These are phyloP conservation scores for Choreutis nemorana DNA, from an alignment of 2,888 invertebrate genomes.

Conservation along the genomic window DNA sequence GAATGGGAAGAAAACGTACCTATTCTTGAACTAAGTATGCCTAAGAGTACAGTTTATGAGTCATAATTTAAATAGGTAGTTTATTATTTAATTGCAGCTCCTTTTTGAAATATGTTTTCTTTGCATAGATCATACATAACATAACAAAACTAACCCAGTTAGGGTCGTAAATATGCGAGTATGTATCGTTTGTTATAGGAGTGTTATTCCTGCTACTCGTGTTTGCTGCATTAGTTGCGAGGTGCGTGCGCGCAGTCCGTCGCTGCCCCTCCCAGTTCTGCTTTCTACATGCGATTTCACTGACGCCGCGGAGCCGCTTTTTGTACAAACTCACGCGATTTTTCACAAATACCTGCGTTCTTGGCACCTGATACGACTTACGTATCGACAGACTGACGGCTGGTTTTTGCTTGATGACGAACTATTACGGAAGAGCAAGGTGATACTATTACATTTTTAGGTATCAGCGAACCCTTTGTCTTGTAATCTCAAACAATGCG, in stretches of 20 bases:
- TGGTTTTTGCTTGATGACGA: slow-evolving; percentile 10
- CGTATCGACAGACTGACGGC: slow-evolving; percentile 7
- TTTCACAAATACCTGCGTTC: slow-evolving; percentile 38
- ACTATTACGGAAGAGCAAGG: slow-evolving; percentile 9
- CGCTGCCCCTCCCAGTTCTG: slow-evolving; percentile 52
- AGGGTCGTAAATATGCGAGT: no score
- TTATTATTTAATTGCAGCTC: no score
- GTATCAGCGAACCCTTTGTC: slow-evolving; percentile 5
- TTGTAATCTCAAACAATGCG: slow-evolving; percentile 4
- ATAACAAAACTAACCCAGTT: no score
- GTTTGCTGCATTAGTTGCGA: slow-evolving; percentile 24
- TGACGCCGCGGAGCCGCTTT: slow-evolving; percentile 29
- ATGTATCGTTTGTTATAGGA: no score
- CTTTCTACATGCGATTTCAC: slow-evolving; percentile 66
- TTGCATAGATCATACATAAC: no score
- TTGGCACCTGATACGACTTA: slow-evolving; percentile 27
- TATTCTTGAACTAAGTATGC: no score
- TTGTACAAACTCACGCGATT: slow-evolving; percentile 40
- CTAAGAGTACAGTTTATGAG: no score
- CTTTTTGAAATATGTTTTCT: no score
- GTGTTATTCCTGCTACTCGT: slow-evolving; percentile 21
- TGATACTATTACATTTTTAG: slow-evolving; percentile 3
- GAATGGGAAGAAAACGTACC: no score
- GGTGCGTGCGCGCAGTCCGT: slow-evolving; percentile 9
- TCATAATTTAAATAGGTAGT: no score